Base-by-base conservation (phyloP, 2,113 vertebrate species). In the Varanus salvator region DNA sequence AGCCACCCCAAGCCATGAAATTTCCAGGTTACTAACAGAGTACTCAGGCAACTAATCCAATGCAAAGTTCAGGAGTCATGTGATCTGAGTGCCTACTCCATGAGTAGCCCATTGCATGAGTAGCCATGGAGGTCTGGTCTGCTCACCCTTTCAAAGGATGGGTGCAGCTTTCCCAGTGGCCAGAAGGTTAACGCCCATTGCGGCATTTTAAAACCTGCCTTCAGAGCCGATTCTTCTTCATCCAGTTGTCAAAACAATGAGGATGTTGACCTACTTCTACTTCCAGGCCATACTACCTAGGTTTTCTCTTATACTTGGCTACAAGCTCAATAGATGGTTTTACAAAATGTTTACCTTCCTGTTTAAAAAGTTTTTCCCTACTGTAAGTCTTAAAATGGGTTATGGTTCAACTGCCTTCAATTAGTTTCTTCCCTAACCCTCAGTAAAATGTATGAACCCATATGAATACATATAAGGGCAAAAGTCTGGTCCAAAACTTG, bases 401-500 rank as follows among this genome's bases (percentile, higher is more conserved):
- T 34, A n/a, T 17, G 52, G 52, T 78, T 60, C 78, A 90, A 85
- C 69, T 90, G 34, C n/a, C 15, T 44, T 80, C 48, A 80, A 54
- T 78, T 78, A 80, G 25, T 90, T 85, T 78, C 23, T 21, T 77
- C 25, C 23, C 34, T 23, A 54, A 34, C 2, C 38, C 29, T 3
- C 48, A 21, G 74, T 14, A 5, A 77, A 89, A 29, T 44, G 9
- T 31, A 78, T 76, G 50, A 77, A 14, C 44, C 31, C 38, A 44
- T 44, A 44, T 44, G 50, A 85, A 80, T 90, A 93, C 82, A 71
- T 34, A 9, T 6, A 52, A 88, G 9, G n/a, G 60, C 72, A 82
- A 80, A 91, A 91, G 38, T 89, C 68, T 87, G 17, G 78, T 82
- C 34, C 23, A 52, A 50, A 50, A 72, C 52, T 34, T 71, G 23